These are phyloP conservation scores for Dicyrtoma fusca DNA, from an alignment of 2,888 invertebrate genomes.

Conservation along the genomic window DNA sequence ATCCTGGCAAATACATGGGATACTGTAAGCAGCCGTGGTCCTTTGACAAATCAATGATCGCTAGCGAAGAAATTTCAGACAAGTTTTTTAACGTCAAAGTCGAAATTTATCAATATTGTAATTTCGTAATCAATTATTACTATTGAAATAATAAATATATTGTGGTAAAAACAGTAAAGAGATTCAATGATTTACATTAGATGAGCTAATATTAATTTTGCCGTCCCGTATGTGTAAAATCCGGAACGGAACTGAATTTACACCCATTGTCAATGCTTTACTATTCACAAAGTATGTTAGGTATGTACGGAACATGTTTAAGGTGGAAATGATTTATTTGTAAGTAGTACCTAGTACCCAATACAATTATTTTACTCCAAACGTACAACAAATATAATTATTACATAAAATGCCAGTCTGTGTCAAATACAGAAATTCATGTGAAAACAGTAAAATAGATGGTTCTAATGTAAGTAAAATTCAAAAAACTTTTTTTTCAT, in stretches of 20 bases:
- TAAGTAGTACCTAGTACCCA: conserved; percentile 20
- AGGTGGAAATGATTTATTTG: conserved; percentile 22
- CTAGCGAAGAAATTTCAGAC: too few species aligned
- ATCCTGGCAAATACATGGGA: not conserved
- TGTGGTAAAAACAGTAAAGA: conserved; percentile 2
- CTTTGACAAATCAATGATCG: too few species aligned
- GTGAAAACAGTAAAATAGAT: conserved; percentile 32
- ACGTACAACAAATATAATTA: conserved; percentile 24
- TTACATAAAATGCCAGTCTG: conserved; percentile 24
- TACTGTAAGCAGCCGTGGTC: not conserved
- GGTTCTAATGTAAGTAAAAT: conserved; percentile 16
- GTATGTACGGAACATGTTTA: not conserved
- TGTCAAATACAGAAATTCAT: conserved; percentile 21
- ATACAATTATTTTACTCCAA: conserved; percentile 27
- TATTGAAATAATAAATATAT: not conserved
- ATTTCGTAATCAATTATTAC: not conserved
- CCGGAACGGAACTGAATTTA: not conserved
- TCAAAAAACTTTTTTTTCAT: conserved; percentile 1
- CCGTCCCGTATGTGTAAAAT: too few species aligned
- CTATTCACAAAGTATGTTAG: not conserved
- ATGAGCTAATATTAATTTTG: not conserved
- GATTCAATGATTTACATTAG: not conserved
- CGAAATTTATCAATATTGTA: not conserved
- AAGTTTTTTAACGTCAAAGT: not conserved
- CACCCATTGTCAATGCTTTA: not conserved